A percentile compares a stretch with the other conserved stretches of the same genome.
Conservation (phyloP, 2,888 invertebrate genomes). For the Acrobasis consociella region DNA sequence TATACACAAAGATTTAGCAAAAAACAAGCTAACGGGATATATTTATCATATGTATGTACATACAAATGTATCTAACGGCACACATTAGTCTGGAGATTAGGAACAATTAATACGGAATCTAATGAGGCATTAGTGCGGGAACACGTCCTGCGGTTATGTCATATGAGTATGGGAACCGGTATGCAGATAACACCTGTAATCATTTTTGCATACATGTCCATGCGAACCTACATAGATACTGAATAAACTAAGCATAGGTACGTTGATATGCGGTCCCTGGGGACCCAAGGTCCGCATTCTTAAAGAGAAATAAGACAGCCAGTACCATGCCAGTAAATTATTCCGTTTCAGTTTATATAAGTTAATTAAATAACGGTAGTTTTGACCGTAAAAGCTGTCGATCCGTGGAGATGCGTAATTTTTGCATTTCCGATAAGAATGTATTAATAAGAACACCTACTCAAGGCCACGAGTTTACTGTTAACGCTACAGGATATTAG, state of each 20-base stretch:
- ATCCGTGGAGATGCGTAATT: too few relatives aligned
- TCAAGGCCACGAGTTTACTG: neutral
- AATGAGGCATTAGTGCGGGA: slow-evolving; percentile 18
- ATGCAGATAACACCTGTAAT: slow-evolving; percentile 16
- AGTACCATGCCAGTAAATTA: too few relatives aligned
- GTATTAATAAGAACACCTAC: neutral
- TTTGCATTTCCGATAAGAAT: neutral
- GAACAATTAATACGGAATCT: slow-evolving; percentile 21
- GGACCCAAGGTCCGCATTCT: too few relatives aligned
- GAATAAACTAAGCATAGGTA: neutral
- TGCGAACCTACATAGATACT: neutral
- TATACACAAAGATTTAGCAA: neutral
- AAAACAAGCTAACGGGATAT: slow-evolving; percentile 10
- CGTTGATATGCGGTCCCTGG: too few relatives aligned
- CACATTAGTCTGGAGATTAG: slow-evolving; percentile 17
- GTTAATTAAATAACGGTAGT: too few relatives aligned
- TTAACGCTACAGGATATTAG: neutral
- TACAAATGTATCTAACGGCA: slow-evolving; percentile 18
- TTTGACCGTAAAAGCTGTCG: too few relatives aligned
- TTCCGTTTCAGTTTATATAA: too few relatives aligned
- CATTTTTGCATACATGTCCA: slow-evolving; percentile 15
- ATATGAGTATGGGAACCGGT: slow-evolving; percentile 17
- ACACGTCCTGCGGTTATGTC: slow-evolving; percentile 20
- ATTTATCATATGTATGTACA: slow-evolving; percentile 19
- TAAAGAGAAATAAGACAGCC: too few relatives aligned